Evolutionary conservation across 2,888 invertebrate genomes (phyloP).

Genomic region (Masnerella sp.): DNA sequence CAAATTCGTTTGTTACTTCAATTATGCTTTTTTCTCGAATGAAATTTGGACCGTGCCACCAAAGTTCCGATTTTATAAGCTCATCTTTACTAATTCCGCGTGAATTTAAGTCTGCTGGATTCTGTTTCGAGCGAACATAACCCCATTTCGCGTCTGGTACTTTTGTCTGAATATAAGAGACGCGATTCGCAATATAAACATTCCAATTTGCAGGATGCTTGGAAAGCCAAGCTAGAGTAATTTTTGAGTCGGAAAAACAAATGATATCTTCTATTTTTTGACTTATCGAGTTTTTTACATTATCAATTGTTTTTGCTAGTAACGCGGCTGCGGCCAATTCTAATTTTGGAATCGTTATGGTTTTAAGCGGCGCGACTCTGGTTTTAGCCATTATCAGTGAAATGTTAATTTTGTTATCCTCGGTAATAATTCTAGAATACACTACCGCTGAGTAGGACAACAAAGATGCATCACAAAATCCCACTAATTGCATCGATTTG

Average conservation of each 20-base stretch:
- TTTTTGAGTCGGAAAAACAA: constrained; percentile 3
- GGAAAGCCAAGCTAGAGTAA: neutral
- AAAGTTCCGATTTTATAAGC: neutral
- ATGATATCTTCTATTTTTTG: neutral
- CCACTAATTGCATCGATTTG: neutral
- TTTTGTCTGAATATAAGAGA: neutral
- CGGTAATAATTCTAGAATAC: neutral
- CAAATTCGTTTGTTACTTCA: neutral
- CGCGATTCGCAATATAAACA: neutral
- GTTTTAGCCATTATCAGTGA: neutral
- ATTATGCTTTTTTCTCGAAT: neutral
- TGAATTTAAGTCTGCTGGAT: neutral
- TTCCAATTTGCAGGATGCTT: neutral
- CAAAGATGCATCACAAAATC: constrained; percentile 9
- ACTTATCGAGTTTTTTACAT: neutral
- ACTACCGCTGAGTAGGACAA: neutral
- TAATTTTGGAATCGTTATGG: neutral
- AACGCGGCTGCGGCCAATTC: neutral
- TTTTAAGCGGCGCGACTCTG: neutral
- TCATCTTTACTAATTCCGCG: neutral
- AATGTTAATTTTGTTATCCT: neutral
- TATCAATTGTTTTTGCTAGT: neutral
- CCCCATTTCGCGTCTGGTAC: neutral
- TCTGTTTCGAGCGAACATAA: neutral
- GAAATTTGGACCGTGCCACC: neutral